Evolutionary conservation across 2,888 invertebrate species (phyloP).

Genomic region (Yponomeuta plumbellus): DNA sequence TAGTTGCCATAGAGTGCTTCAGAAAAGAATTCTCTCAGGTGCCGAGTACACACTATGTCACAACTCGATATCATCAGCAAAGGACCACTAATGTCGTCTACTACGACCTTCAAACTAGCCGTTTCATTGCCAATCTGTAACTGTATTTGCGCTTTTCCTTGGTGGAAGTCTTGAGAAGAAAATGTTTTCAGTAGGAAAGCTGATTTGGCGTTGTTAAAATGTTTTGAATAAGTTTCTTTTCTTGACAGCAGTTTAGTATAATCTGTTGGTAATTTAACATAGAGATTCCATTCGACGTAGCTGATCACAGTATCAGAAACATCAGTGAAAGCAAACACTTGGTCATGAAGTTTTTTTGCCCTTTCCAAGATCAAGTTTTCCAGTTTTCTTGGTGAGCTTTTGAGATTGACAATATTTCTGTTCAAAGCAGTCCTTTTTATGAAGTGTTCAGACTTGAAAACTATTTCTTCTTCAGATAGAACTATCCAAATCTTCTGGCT

Average conservation of each 20-base stretch:
- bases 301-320: slow-evolving; percentile 19
- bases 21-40: slow-evolving; percentile 50
- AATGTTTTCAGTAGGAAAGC: slow-evolving; percentile 35
- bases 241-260: slow-evolving; percentile 38
- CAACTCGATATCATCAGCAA: slow-evolving; percentile 40
- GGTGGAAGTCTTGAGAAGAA: slow-evolving; percentile 43
- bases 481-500: slow-evolving; percentile 45
- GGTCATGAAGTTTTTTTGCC: slow-evolving; percentile 32
- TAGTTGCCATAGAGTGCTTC: slow-evolving; percentile 40
- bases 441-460: slow-evolving; percentile 49
- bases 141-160: slow-evolving; percentile 33
- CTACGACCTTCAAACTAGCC: slow-evolving; percentile 38
- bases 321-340: slow-evolving; percentile 40
- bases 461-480: slow-evolving; percentile 40
- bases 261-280: slow-evolving; percentile 44
- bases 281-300: slow-evolving; percentile 34
- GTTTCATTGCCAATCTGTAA: slow-evolving; percentile 39
- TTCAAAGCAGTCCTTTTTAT: slow-evolving; percentile 34
- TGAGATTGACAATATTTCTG: slow-evolving; percentile 28
- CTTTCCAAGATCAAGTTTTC: slow-evolving; percentile 36
- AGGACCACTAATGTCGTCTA: slow-evolving; percentile 44
- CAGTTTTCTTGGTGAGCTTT: slow-evolving; percentile 31
- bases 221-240: slow-evolving; percentile 25
- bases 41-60: slow-evolving; percentile 37
- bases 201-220: slow-evolving; percentile 34